These are phyloP conservation scores for Dicyrtomina minuta DNA, from an alignment of 2,888 invertebrate genomes.

Conservation along the genomic window DNA sequence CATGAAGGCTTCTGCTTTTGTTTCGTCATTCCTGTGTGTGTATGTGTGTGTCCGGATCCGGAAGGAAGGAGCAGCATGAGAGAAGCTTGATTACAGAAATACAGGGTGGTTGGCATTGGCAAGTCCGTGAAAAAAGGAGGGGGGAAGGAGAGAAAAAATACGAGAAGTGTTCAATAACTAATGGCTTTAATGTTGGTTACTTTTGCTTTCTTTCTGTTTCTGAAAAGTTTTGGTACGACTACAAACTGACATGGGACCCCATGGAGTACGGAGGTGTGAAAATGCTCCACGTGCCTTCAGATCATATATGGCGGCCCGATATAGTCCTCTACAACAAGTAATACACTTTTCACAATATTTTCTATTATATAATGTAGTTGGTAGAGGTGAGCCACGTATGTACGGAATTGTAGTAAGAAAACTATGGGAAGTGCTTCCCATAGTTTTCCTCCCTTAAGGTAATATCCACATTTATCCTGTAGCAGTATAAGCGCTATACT, in stretches of 20 bases:
- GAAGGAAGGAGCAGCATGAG: too few species aligned
- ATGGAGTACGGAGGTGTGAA: constrained; percentile 81
- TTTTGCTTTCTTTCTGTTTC: constrained; percentile 44
- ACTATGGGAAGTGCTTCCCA: too few species aligned
- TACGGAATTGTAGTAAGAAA: too few species aligned
- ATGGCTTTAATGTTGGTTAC: constrained; percentile 9
- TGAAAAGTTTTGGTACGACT: constrained; percentile 79
- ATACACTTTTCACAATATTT: not conserved
- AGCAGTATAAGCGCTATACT: too few species aligned
- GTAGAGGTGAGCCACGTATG: not conserved
- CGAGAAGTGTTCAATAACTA: constrained; percentile 1
- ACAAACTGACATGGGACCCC: constrained; percentile 77
- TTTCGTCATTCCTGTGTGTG: too few species aligned
- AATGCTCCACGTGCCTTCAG: constrained; percentile 80
- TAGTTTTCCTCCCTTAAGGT: too few species aligned
- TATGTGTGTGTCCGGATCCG: too few species aligned
- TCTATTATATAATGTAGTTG: not conserved
- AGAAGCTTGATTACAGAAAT: too few species aligned
- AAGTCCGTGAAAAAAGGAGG: too few species aligned
- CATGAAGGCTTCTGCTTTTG: too few species aligned
- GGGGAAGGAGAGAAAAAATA: not conserved
- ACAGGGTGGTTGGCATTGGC: too few species aligned
- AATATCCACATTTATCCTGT: too few species aligned
- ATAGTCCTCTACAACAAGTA: constrained; percentile 82
- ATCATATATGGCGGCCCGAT: constrained; percentile 80